These are phyloP conservation scores for Ormia ochracea DNA, from an alignment of 2,888 invertebrate genomes.

Conservation along the genomic window DNA sequence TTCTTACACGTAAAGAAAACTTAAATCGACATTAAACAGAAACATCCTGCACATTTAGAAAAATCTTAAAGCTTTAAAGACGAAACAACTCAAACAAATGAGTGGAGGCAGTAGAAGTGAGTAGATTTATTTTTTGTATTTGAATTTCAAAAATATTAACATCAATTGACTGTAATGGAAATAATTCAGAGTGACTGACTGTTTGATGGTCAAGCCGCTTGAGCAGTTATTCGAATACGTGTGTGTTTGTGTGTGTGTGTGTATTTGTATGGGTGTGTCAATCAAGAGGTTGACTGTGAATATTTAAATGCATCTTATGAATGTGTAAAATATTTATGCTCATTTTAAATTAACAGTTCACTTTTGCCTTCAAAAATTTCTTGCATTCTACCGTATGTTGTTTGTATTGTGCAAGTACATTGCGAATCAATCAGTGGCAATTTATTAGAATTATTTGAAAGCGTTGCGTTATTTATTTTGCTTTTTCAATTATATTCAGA, in stretches of 20 bases:
- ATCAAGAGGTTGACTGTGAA: neutral
- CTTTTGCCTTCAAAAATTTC: conserved; percentile 10
- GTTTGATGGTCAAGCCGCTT: neutral
- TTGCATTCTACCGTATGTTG: conserved; percentile 1
- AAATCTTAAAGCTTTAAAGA: too few species aligned
- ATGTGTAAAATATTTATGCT: conserved; percentile 30
- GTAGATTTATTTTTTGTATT: conserved; percentile 3
- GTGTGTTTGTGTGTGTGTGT: neutral
- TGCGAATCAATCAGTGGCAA: conserved; percentile 28
- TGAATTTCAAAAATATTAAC: conserved; percentile 28
- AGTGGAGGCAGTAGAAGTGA: neutral
- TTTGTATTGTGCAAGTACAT: neutral
- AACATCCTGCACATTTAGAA: too few species aligned
- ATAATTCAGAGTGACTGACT: conserved; percentile 15
- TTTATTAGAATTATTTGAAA: conserved; percentile 24
- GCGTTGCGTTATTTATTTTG: conserved; percentile 1
- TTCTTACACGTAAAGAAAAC: too few species aligned
- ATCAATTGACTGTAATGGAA: conserved; percentile 50
- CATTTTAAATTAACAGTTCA: conserved; percentile 5
- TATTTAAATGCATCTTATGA: conserved; percentile 18
- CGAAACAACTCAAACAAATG: too few species aligned
- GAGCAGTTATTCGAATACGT: neutral
- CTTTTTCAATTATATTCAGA: neutral
- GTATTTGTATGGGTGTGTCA: too few species aligned
- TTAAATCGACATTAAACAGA: too few species aligned